A percentile compares a stretch with the other conserved stretches of the same genome.
Evolutionary conservation across 2,888 invertebrate genomes (phyloP).

Genomic region (Coecobrya sp.): DNA sequence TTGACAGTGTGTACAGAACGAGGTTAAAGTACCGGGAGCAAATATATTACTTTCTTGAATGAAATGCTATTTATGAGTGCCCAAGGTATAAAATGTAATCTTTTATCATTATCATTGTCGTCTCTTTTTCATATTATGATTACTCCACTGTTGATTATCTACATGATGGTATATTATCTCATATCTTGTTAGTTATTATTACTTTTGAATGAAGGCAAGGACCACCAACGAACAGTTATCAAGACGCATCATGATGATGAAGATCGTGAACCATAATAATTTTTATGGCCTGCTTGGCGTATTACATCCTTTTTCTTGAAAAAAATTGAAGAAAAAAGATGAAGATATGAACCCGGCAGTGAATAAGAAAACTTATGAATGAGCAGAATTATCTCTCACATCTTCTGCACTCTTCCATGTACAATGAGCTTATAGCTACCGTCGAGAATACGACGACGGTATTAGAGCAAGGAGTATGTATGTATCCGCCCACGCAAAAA

Average conservation of each 20-base stretch:
- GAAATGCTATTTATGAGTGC: background rate
- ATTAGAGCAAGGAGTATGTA: constrained; percentile 26
- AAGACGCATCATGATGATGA: background rate
- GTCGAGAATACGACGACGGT: background rate
- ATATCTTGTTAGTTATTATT: too few relatives aligned
- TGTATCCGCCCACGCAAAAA: constrained; percentile 56
- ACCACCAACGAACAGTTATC: constrained; percentile 33
- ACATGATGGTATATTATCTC: constrained; percentile 22
- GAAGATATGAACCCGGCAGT: constrained; percentile 7
- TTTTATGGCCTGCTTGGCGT: constrained; percentile 10
- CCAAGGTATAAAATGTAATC: background rate
- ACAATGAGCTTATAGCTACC: background rate
- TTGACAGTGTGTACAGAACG: constrained; percentile 18
- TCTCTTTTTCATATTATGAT: constrained; percentile 1
- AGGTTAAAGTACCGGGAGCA: constrained; percentile 31
- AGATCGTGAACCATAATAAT: constrained; percentile 10
- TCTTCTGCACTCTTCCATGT: constrained; percentile 39
- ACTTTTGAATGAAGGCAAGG: constrained; percentile 32
- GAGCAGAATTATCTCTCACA: constrained; percentile 43
- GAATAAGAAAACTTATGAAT: constrained; percentile 31
- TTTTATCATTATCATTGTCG: background rate
- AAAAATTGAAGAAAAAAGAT: background rate
- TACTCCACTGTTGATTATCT: background rate
- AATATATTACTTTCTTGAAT: background rate
- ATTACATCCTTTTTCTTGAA: background rate